Base-by-base conservation (phyloP, 1,140 invertebrate genomes). In the Drosophila arizonae region DNA sequence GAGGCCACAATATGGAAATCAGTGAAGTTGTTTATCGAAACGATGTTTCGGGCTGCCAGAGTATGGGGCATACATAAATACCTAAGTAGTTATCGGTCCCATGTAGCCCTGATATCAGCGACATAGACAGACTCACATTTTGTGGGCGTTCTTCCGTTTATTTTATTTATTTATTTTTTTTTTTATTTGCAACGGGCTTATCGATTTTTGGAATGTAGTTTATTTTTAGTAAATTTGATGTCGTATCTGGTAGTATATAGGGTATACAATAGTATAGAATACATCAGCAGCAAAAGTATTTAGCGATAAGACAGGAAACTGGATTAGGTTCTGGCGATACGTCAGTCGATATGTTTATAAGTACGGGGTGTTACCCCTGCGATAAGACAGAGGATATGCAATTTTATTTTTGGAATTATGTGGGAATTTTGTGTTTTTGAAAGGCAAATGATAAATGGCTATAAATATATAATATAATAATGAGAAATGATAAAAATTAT, bases 1-100 rank as follows among this genome's bases (percentile, higher is more conserved):
- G 13, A 41, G 21, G 48, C 6, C 33, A 28, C 61, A 77, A 77
- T 81, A 81, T 81, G 79, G 78, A 81, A 81, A 81, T 76, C 64
- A 58, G 60, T 21, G 30, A 17, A 81, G 56, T 67, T 66, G 45
- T 67, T 67, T 67, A 60, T 45, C 56, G 63, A 45, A 52, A 30
- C 50, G 24, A 51, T 36, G 58, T 36, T 48, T 46, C 33, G 48
- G 36, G 21, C 21, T 5, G 26, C 11, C 15, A 30, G 33, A 39
- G 36, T 26, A 48, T 33, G 57, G 43, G 57, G 28, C 39, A 41
- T 48, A 46, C 30, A 68, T 60, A 52, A 51, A 66, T 56, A 66
- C 46, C 21, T 56, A 56, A 43, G 17, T 67, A 50, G 39, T 48
- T 67, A 67, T 50, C 50, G 39, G 15, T 30, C 30, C 21, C 21